phyloP scores from a whole-genome alignment of 2,888 invertebrate species.

The Nemoura dubitans region DNA sequence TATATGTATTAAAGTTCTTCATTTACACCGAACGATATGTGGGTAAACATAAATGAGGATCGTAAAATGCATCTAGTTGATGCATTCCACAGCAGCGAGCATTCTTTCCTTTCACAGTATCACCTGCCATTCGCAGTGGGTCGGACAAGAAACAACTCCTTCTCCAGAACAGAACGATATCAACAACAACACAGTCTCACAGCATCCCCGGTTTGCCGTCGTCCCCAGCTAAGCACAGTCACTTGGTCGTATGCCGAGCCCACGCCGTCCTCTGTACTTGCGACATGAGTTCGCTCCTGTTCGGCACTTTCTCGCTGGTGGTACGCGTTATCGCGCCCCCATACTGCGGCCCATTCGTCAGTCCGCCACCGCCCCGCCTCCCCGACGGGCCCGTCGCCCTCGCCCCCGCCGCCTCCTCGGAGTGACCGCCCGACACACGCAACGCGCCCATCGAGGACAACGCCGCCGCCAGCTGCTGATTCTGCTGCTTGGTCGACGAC shows the following conservation, averaged over 20 bases:
- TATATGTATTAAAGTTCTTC: conserved; percentile 17
- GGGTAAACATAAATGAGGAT: background rate
- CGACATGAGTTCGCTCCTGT: conserved; percentile 85
- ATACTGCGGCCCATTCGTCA: conserved; percentile 68
- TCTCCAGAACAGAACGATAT: no score
- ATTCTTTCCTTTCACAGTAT: no score
- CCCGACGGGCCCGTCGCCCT: no score
- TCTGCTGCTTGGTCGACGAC: conserved; percentile 52
- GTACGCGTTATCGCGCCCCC: conserved; percentile 72
- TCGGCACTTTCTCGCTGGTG: conserved; percentile 86
- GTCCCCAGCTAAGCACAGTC: conserved; percentile 54
- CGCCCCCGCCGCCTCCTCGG: conserved; percentile 58
- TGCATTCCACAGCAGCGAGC: background rate
- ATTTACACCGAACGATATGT: background rate
- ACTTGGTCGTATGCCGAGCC: conserved; percentile 90
- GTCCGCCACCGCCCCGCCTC: conserved; percentile 53
- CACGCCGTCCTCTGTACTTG: conserved; percentile 83
- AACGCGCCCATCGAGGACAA: conserved; percentile 63
- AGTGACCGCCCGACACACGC: conserved; percentile 64
- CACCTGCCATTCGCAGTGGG: no score
- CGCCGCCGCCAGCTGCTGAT: conserved; percentile 53
- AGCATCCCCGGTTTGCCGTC: no score
- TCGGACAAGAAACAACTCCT: background rate
- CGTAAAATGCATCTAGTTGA: background rate
- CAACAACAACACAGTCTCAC: no score